These are phyloP conservation scores for Drosophila tanythrix DNA, from an alignment of 2,888 invertebrate genomes.

Conservation along the genomic window DNA sequence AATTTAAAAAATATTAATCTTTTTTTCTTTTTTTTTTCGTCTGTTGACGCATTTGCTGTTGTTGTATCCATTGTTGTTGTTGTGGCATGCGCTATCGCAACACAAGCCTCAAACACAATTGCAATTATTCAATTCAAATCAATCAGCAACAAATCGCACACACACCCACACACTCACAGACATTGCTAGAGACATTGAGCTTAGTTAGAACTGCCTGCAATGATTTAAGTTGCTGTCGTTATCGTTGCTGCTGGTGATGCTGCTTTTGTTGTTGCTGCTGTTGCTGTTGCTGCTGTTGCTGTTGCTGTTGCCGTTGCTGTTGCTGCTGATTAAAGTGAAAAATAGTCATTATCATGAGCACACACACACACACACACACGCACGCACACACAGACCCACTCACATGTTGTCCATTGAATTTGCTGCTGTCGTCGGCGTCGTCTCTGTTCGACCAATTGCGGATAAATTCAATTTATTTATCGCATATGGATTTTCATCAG, in stretches of 20 bases:
- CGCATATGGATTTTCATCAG: slow-evolving; percentile 80
- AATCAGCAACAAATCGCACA: slow-evolving; percentile 74
- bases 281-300: slow-evolving; percentile 4
- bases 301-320: slow-evolving; percentile 24
- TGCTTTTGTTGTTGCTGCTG: slow-evolving; percentile 37
- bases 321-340: slow-evolving; percentile 73
- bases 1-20: slow-evolving; percentile 15
- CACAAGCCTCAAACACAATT: slow-evolving; percentile 55
- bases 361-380: slow-evolving; percentile 24
- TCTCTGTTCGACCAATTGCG: slow-evolving; percentile 79
- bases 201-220: slow-evolving; percentile 73
- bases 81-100: slow-evolving; percentile 25
- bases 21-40: not conserved
- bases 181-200: slow-evolving; percentile 66
- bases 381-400: slow-evolving; percentile 20
- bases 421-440: slow-evolving; percentile 31
- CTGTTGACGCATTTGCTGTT: slow-evolving; percentile 1
- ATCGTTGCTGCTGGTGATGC: slow-evolving; percentile 33
- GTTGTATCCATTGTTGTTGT: slow-evolving; percentile 9
- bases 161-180: slow-evolving; percentile 37
- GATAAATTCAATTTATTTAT: slow-evolving; percentile 83
- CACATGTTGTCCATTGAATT: slow-evolving; percentile 18
- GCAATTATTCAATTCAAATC: slow-evolving; percentile 83
- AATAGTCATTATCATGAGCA: slow-evolving; percentile 65
- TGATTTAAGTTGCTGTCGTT: slow-evolving; percentile 70